Base-by-base conservation (phyloP, 37 sponge, comb jelly and placozoan genomes). In the Eunapius fragilis region DNA sequence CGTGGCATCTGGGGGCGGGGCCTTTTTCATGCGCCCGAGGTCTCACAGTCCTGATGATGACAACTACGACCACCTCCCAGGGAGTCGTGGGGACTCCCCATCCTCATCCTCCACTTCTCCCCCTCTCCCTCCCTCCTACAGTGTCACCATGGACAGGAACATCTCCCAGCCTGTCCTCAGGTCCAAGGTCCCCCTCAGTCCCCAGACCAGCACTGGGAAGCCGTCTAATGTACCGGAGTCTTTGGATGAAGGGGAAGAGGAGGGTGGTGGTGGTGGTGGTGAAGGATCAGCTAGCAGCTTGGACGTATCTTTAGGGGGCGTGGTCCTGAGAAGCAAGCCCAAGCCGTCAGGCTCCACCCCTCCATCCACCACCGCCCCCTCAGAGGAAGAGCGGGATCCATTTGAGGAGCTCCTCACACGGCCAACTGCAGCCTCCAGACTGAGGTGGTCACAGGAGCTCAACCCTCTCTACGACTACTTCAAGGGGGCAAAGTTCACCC, bases 381-480 rank as follows among this genome's bases (percentile, higher is more conserved):
- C n/a, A n/a, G 67, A 2, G 58, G 26, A 34, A n/a, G 37, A 77
- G 26, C 30, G 0, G 0, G 90, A 90, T 28, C 90, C 90, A 0
- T 90, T 90, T 74, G 90, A 70, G 24, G 90, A 90, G 25, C 50
- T 90, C 58, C 45, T 90, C 9, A 31, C 9, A 9, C 35, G 70
- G 19, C 76, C 86, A 0, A 12, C 50, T 12, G 27, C 74, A 41
- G 23, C 25, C 25, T 33, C 72, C 17, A 68, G 76, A 9, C 86
- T 90, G 67, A 47, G 90, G 9, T 90, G 90, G 90, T 90, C 90
- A 31, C 90, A 90, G 45, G 86, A 90, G 49, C 38, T 90, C 50
- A 90, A 90, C 37, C 90, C 90, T 0, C 72, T 90, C 27, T 90
- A 90, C 69, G 90, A 90, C 74, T 80, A 85, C 86, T 76, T 90